Base-by-base conservation (phyloP, 2,888 invertebrate genomes). In the Platycheirus albimanus region DNA sequence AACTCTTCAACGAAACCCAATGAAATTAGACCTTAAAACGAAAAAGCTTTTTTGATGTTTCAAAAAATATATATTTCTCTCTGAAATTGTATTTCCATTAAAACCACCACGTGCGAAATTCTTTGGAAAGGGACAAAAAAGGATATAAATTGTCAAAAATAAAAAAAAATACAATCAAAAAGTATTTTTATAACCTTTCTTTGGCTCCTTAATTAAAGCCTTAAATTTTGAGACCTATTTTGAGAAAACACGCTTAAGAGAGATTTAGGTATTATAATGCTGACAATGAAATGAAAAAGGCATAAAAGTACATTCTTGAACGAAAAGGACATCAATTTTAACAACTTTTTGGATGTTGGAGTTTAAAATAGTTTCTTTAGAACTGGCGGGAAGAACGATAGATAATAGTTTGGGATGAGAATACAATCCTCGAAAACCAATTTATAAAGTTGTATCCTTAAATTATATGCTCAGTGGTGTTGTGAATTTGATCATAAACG, bases 61-160 rank as follows among this genome's bases (percentile, higher is more conserved):
- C n/a, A n/a, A n/a, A n/a, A n/a, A n/a, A n/a, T n/a, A n/a, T n/a
- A n/a, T n/a, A n/a, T n/a, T n/a, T n/a, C n/a, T n/a, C n/a, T n/a
- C n/a, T n/a, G n/a, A n/a, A n/a, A n/a, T n/a, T n/a, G n/a, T n/a
- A n/a, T n/a, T n/a, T n/a, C n/a, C n/a, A n/a, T n/a, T n/a, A n/a
- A n/a, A n/a, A n/a, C n/a, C n/a, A 11, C 36, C 10, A 38, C 56
- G 20, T 30, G 30, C 30, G 17, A 4, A 13, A 3, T 52, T 11
- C 24, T n/a, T 45, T 15, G 61, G 20, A 64, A 33, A 19, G 28
- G 15, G 43, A 56, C 52, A 52, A 36, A 17, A 66, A 38, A 58
- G 61, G 74, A 70, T 75, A 75, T 70, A 75, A 80, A 80, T 75
- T 69, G 47, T 36, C 64, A 58, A 61, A 80, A 80, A 67, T 11